Evolutionary conservation across 2,888 invertebrate species (phyloP).

Genomic region (Eristalis arbustorum): DNA sequence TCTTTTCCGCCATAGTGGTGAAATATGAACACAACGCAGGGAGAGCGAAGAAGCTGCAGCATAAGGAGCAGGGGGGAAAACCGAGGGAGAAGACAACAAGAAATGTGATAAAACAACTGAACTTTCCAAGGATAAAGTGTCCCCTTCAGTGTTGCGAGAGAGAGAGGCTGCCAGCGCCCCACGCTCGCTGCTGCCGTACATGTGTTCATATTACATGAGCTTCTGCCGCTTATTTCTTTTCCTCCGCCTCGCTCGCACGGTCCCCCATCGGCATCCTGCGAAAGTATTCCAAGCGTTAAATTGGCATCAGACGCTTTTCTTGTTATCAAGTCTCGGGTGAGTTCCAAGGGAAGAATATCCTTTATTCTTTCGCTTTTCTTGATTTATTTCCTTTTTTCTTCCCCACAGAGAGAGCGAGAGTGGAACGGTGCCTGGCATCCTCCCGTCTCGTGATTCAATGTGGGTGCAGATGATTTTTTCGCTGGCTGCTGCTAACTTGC

Average conservation of each 20-base stretch:
- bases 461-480: constrained; percentile 33
- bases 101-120: constrained; percentile 58
- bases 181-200: constrained; percentile 30
- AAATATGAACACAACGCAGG: constrained; percentile 39
- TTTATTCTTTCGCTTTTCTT: constrained; percentile 51
- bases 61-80: too few relatives aligned
- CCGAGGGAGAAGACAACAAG: constrained; percentile 11
- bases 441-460: neutral
- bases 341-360: constrained; percentile 51
- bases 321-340: constrained; percentile 66
- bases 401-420: neutral
- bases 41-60: constrained; percentile 9
- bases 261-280: constrained; percentile 47
- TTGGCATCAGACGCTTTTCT: constrained; percentile 68
- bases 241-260: neutral
- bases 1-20: constrained; percentile 39
- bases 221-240: constrained; percentile 32
- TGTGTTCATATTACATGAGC: constrained; percentile 60
- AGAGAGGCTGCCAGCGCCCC: constrained; percentile 12
- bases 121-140: constrained; percentile 66
- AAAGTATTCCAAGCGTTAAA: constrained; percentile 65
- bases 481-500: constrained; percentile 36
- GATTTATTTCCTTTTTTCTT: constrained; percentile 48
- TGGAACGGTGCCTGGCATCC: neutral
- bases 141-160: constrained; percentile 31